Evolutionary conservation across 2,797 vertebrate genomes (phyloP).

Genomic region (Micromesistius poutassou): DNA sequence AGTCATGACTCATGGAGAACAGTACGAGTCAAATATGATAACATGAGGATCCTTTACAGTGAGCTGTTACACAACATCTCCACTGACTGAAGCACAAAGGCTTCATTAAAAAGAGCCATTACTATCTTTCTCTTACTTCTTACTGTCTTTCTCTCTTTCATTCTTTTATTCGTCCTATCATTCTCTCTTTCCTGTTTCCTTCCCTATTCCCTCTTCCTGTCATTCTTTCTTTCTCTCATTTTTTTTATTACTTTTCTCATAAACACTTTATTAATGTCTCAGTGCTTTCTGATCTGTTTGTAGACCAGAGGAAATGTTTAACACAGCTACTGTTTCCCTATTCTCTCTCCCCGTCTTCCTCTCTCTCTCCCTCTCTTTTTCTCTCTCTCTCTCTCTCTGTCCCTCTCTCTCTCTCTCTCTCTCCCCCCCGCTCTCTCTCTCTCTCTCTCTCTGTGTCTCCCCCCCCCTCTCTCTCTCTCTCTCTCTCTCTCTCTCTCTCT

Average conservation of each 20-base stretch:
- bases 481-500: constrained; percentile 38
- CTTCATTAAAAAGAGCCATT: constrained; percentile 37
- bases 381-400: constrained; percentile 42
- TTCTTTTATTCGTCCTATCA: background rate
- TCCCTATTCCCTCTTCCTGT: constrained; percentile 6
- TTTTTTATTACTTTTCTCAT: constrained; percentile 12
- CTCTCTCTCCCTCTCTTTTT: constrained; percentile 19
- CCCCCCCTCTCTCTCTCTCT: constrained; percentile 38
- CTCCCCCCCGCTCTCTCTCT: constrained; percentile 53
- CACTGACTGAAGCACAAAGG: constrained; percentile 38
- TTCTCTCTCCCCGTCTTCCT: constrained; percentile 29
- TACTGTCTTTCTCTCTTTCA: constrained; percentile 27
- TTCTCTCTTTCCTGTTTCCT: constrained; percentile 13
- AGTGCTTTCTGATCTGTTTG: background rate
- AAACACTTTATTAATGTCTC: constrained; percentile 5
- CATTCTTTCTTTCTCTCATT: constrained; percentile 15
- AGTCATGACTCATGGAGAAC: background rate
- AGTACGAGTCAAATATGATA: background rate
- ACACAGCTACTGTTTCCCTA: background rate
- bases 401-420: constrained; percentile 27
- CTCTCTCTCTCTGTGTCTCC: constrained; percentile 5
- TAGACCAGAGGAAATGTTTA: background rate
- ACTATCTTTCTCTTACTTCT: background rate
- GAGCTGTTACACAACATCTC: background rate
- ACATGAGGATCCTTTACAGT: background rate